Evolutionary conservation across 2,113 vertebrate genomes (phyloP).

Genomic region (Apodemus sylvaticus): DNA sequence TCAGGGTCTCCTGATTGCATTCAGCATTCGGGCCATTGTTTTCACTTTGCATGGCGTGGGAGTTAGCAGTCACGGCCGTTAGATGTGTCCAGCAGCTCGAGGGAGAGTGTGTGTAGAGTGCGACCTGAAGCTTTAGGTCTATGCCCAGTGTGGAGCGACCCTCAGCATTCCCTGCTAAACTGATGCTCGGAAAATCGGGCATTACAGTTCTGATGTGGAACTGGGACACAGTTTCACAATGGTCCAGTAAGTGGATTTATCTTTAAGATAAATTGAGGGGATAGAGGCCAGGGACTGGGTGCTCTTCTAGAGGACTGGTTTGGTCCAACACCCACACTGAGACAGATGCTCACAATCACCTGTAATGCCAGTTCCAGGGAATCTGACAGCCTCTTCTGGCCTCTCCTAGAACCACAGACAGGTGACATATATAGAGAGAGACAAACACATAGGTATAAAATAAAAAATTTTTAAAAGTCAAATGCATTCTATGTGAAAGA

Average conservation of each 20-base stretch:
- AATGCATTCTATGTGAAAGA: neutral
- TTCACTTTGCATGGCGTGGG: neutral
- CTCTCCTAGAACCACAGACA: neutral
- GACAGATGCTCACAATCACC: neutral
- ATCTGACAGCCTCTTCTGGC: neutral
- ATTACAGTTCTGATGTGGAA: neutral
- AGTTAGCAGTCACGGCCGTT: neutral
- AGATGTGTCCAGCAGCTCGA: too few species aligned
- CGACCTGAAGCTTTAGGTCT: neutral
- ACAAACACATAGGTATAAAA: neutral
- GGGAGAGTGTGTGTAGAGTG: neutral
- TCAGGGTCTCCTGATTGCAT: neutral
- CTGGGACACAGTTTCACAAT: neutral
- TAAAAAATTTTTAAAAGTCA: neutral
- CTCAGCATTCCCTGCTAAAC: neutral
- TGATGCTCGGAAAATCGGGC: too few species aligned
- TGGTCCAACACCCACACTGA: neutral
- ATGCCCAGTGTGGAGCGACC: neutral
- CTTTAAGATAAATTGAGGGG: neutral
- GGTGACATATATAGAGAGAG: neutral
- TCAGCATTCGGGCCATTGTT: neutral
- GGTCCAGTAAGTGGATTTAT: neutral
- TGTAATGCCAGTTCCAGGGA: neutral
- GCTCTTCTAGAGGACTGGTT: neutral
- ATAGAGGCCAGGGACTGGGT: neutral